Conservation (phyloP, 2,113 vertebrate species). For the Chaenocephalus aceratus region DNA sequence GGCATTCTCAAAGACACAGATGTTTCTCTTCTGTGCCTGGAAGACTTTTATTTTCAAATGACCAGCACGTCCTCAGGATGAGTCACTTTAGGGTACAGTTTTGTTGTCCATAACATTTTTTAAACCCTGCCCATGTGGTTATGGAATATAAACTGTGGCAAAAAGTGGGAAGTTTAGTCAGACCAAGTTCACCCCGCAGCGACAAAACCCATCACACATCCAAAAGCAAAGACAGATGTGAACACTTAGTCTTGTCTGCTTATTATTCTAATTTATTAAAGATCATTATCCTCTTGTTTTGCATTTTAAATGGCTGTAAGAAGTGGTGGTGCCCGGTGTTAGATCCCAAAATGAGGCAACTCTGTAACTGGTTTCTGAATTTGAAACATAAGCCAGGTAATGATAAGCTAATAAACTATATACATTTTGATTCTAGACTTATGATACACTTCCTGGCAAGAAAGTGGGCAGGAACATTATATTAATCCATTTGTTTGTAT, state of each 20-base stretch:
- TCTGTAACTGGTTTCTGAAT: too few species aligned
- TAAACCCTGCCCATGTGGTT: constrained; percentile 39
- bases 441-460: too few species aligned
- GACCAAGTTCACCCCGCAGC: constrained; percentile 15
- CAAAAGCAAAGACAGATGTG: constrained; percentile 15
- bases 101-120: constrained; percentile 35
- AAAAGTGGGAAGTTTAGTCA: constrained; percentile 39
- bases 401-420: too few species aligned
- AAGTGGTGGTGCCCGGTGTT: not conserved
- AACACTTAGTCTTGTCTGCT: constrained; percentile 2
- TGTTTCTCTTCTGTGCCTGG: not conserved
- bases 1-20: constrained; percentile 8
- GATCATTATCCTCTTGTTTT: constrained; percentile 21
- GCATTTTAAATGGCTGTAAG: not conserved
- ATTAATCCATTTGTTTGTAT: too few species aligned
- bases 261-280: constrained; percentile 6
- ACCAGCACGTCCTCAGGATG: constrained; percentile 13
- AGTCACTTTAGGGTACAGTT: not conserved
- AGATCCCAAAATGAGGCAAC: too few species aligned
- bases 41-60: constrained; percentile 6
- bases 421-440: too few species aligned
- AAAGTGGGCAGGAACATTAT: too few species aligned
- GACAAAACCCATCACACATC: constrained; percentile 3
- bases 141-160: constrained; percentile 16
- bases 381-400: too few species aligned